A percentile compares a stretch with the other conserved stretches of the same genome.
These are phyloP conservation scores for Coluber constrictor DNA, from an alignment of 2,797 vertebrate species.

Conservation along the genomic window DNA sequence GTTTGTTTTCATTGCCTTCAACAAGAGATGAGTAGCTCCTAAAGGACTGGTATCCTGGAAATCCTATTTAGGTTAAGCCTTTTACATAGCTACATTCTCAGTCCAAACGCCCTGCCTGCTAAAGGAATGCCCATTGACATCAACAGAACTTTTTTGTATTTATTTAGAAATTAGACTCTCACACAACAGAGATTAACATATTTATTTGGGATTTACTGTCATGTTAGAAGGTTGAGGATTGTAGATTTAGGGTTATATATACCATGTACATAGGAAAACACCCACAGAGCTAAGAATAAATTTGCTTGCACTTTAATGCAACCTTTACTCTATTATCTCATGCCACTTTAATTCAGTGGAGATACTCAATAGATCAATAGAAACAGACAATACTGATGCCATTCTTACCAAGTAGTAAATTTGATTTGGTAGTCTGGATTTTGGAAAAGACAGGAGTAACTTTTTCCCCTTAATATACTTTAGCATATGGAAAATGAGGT, in stretches of 20 bases:
- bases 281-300: background rate
- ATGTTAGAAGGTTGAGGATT: background rate
- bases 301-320: background rate
- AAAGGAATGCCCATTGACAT: background rate
- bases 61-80: background rate
- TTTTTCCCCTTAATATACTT: background rate
- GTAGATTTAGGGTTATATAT: background rate
- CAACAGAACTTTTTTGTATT: background rate
- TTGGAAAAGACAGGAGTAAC: background rate
- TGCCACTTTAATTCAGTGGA: background rate
- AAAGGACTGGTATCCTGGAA: background rate
- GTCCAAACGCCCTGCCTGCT: background rate
- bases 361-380: background rate
- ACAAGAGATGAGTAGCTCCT: background rate
- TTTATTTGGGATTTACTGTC: background rate
- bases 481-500: background rate
- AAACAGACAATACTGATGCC: background rate
- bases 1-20: slow-evolving; percentile 16
- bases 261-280: background rate
- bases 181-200: background rate
- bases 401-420: background rate
- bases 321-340: background rate
- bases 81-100: background rate
- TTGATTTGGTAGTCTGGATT: background rate
- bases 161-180: background rate